These are phyloP conservation scores for Cyphomyrmex costatus DNA, from an alignment of 1,140 invertebrate species.

Conservation along the genomic window DNA sequence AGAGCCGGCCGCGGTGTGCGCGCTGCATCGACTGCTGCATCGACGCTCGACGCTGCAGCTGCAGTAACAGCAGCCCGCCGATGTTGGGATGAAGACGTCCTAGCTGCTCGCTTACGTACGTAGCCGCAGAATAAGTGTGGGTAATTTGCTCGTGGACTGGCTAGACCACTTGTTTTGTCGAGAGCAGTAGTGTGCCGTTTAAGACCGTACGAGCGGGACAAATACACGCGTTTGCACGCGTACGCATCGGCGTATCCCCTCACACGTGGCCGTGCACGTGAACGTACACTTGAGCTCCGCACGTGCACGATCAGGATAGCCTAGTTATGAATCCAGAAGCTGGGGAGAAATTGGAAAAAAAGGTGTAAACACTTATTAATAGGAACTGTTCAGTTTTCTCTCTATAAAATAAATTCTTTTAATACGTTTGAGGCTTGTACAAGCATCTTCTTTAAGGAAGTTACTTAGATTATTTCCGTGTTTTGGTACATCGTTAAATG, in stretches of 20 bases:
- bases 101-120: conserved; percentile 65
- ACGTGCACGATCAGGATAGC: not conserved
- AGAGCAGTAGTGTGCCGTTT: conserved; percentile 74
- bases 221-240: conserved; percentile 59
- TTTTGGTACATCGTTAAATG: too few species aligned
- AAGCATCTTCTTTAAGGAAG: too few species aligned
- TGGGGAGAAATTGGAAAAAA: not conserved
- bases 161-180: conserved; percentile 83
- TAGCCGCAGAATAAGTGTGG: conserved; percentile 76
- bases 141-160: conserved; percentile 81
- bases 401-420: not conserved
- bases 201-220: conserved; percentile 67
- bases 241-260: not conserved
- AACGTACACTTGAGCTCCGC: not conserved
- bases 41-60: not conserved
- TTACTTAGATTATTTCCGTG: too few species aligned
- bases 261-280: conserved; percentile 28
- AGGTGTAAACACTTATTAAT: not conserved
- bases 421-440: too few species aligned
- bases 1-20: conserved; percentile 43
- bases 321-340: not conserved
- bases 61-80: conserved; percentile 44
- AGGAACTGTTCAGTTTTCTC: not conserved
- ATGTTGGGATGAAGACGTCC: conserved; percentile 79
- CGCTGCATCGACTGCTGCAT: conserved; percentile 1